Evolutionary conservation across 2,888 invertebrate genomes (phyloP).

Genomic region (Drosophila macrospina): DNA sequence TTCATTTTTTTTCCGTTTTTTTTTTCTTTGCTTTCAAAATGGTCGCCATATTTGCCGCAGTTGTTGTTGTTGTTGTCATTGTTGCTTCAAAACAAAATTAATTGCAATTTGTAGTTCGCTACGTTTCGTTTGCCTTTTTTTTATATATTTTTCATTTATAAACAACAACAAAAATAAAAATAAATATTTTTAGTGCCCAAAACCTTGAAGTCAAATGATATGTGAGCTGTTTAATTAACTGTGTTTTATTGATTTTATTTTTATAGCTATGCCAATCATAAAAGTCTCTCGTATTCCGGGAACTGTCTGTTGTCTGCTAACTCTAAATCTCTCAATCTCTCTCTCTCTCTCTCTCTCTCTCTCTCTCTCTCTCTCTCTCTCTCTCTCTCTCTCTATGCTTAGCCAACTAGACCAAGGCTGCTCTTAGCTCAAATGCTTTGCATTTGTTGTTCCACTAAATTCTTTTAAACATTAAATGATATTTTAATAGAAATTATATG

Average conservation of each 20-base stretch:
- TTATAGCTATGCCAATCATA: slow-evolving; percentile 19
- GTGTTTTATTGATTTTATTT: slow-evolving; percentile 25
- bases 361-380: too few relatives aligned
- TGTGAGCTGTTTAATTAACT: slow-evolving; percentile 59
- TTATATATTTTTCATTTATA: slow-evolving; percentile 18
- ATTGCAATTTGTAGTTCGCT: slow-evolving; percentile 67
- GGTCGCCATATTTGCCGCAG: slow-evolving; percentile 52
- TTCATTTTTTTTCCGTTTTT: slow-evolving; percentile 6
- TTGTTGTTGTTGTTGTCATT: slow-evolving; percentile 19
- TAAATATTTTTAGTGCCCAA: slow-evolving; percentile 33
- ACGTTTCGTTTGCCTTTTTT: slow-evolving; percentile 31
- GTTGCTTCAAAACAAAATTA: slow-evolving; percentile 63
- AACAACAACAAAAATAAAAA: too few relatives aligned
- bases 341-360: too few relatives aligned
- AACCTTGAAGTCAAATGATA: slow-evolving; percentile 48
- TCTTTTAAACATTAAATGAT: too few relatives aligned
- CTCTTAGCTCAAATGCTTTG: not conserved
- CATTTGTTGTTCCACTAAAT: too few relatives aligned
- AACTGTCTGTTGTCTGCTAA: slow-evolving; percentile 17
- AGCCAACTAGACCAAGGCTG: slow-evolving; percentile 21
- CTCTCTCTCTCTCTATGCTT: not conserved
- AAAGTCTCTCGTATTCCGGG: slow-evolving; percentile 27
- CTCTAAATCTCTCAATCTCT: not conserved
- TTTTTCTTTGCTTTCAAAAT: slow-evolving; percentile 68
- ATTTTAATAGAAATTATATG: too few relatives aligned